These are phyloP conservation scores for Saguinus imperator DNA, from an alignment of 2,113 vertebrate genomes.

Conservation along the genomic window DNA sequence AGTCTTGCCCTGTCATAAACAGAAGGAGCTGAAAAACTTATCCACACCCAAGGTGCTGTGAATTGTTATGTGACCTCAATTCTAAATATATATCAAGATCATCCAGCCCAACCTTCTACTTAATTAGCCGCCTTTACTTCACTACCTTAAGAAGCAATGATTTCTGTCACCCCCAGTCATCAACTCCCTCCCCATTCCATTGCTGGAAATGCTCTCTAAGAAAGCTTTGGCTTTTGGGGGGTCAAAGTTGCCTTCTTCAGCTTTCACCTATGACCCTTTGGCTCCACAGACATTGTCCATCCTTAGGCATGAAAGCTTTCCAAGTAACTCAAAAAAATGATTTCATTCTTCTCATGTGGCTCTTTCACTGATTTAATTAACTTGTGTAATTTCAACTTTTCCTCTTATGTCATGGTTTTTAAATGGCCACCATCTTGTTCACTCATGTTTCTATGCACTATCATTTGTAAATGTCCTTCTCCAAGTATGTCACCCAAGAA, in stretches of 20 bases:
- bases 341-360: neutral
- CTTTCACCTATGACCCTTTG: neutral
- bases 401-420: neutral
- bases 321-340: neutral
- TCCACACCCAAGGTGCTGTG: neutral
- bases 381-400: neutral
- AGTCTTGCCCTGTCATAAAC: neutral
- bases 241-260: neutral
- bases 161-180: neutral
- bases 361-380: neutral
- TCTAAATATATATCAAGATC: neutral
- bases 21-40: neutral
- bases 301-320: neutral
- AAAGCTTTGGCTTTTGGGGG: neutral
- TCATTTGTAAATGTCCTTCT: neutral
- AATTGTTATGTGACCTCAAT: neutral
- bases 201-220: neutral
- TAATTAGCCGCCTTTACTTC: neutral
- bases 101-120: neutral
- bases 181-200: neutral
- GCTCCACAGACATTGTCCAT: neutral
- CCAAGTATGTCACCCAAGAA: neutral
- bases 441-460: neutral
- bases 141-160: neutral
- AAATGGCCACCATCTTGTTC: neutral